Conservation (phyloP, 1,140 invertebrate genomes). For the Rhynchophorus ferrugineus region DNA sequence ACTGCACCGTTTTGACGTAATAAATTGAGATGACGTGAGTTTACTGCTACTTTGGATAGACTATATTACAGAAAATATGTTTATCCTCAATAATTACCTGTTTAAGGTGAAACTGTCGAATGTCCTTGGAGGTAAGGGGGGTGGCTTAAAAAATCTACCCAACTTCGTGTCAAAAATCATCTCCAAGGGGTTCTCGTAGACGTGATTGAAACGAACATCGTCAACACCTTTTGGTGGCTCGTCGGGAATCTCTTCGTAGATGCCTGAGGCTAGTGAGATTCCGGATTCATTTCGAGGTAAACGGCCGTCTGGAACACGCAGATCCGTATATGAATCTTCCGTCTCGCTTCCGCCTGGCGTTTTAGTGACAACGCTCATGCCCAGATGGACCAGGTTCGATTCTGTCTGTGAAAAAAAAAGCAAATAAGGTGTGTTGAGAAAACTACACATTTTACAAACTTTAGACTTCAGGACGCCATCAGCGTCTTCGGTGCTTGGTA, state of each 20-base stretch:
- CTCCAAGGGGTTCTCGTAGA: slow-evolving; percentile 36
- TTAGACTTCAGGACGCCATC: slow-evolving; percentile 32
- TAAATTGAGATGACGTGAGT: no score
- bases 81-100: slow-evolving; percentile 3
- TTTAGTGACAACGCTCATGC: slow-evolving; percentile 38
- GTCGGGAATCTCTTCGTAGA: slow-evolving; percentile 47
- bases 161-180: slow-evolving; percentile 25
- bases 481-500: slow-evolving; percentile 34
- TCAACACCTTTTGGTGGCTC: slow-evolving; percentile 3
- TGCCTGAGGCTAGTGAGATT: slow-evolving; percentile 46
- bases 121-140: slow-evolving; percentile 31
- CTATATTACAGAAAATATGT: no score
- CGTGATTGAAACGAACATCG: slow-evolving; percentile 18
- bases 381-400: slow-evolving; percentile 27
- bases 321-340: slow-evolving; percentile 31
- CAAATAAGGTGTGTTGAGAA: background rate
- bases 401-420: slow-evolving; percentile 6
- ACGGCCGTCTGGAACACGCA: slow-evolving; percentile 4
- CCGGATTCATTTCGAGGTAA: slow-evolving; percentile 42
- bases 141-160: slow-evolving; percentile 25
- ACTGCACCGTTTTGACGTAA: no score
- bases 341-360: slow-evolving; percentile 41
- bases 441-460: slow-evolving; percentile 15
- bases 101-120: slow-evolving; percentile 10
- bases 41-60: no score